Evolutionary conservation across 2,888 invertebrate species (phyloP).

Genomic region (Orchestes rusci): DNA sequence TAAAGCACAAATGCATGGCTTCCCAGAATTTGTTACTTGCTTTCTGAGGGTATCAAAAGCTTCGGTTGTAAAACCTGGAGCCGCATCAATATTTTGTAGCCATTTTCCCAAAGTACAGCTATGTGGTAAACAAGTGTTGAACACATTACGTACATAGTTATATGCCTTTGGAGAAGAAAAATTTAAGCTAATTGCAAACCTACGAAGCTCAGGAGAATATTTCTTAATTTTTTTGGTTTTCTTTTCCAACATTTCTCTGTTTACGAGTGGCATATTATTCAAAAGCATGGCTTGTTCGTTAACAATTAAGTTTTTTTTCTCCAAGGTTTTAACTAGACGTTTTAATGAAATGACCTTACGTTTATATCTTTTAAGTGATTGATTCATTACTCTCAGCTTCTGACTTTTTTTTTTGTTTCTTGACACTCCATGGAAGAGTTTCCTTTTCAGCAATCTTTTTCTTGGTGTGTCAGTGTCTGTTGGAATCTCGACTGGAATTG

Average conservation of each 20-base stretch:
- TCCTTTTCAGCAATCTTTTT: conserved; percentile 1
- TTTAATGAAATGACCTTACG: too few relatives aligned
- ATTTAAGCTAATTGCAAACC: conserved; percentile 20
- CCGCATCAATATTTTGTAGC: conserved; percentile 25
- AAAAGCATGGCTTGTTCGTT: conserved; percentile 1
- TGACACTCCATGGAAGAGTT: conserved; percentile 2
- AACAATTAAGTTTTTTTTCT: conserved; percentile 14
- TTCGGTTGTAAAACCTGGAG: conserved; percentile 3
- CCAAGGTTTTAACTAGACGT: too few relatives aligned
- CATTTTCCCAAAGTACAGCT: conserved; percentile 32
- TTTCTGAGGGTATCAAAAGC: background rate
- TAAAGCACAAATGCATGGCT: conserved; percentile 21
- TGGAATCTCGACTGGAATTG: too few relatives aligned
- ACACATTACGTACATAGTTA: conserved; percentile 35
- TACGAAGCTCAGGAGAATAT: conserved; percentile 17
- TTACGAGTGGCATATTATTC: conserved; percentile 4
- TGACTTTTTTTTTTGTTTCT: background rate
- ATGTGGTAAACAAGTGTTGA: conserved; percentile 32
- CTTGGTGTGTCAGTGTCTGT: background rate
- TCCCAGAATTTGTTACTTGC: conserved; percentile 7
- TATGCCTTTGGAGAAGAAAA: conserved; percentile 30
- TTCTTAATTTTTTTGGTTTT: conserved; percentile 11
- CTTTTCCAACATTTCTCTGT: conserved; percentile 10
- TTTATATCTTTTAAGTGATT: too few relatives aligned
- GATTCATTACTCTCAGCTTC: conserved; percentile 7